Conservation (phyloP, 92 coral and sea anemone species). For the Heteractis magnifica region DNA sequence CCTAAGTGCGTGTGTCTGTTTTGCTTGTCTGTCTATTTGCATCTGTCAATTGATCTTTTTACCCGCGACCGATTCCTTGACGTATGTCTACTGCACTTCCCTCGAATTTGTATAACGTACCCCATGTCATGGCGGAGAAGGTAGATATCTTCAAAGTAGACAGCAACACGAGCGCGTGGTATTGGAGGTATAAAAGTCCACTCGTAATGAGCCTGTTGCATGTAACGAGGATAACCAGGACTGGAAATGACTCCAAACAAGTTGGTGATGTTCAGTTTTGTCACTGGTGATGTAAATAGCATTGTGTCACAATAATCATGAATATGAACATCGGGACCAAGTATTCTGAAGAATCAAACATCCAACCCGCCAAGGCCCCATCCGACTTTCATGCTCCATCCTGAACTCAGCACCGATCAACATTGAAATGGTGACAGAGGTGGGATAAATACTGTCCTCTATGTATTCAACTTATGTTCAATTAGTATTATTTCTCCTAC, state of each 20-base stretch:
- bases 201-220: conserved; percentile 8
- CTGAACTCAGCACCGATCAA: no score
- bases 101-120: neutral
- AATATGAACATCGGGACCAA: no score
- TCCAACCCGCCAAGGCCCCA: no score
- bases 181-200: conserved; percentile 6
- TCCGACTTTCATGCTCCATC: no score
- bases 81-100: no score
- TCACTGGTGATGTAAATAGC: neutral
- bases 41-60: no score
- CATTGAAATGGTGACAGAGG: no score
- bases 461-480: neutral
- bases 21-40: no score
- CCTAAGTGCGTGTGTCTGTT: no score
- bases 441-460: neutral
- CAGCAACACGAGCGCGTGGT: conserved; percentile 6
- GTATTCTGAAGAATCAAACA: no score
- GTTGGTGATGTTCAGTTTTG: neutral
- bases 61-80: no score
- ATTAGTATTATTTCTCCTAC: neutral
- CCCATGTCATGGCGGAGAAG: neutral
- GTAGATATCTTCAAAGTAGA: conserved; percentile 6
- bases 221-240: conserved; percentile 21
- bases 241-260: conserved; percentile 4
- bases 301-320: no score